phyloP scores from a whole-genome alignment of 2,888 invertebrate species.

The Anorthoa munda region DNA sequence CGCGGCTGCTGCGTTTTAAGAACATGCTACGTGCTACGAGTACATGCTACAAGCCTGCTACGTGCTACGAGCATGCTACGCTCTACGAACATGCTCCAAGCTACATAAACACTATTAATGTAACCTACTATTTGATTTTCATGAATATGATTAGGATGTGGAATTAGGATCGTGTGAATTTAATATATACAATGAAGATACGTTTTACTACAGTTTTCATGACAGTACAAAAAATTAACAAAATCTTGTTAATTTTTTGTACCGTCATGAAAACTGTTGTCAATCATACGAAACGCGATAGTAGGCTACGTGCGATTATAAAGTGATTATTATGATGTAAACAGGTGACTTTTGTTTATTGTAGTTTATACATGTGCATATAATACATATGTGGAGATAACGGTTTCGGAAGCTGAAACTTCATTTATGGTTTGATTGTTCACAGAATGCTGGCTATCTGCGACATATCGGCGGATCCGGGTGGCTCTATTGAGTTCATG shows the following conservation, averaged over 20 bases:
- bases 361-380: too few species aligned
- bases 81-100: not conserved
- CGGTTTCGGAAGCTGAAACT: not conserved
- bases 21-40: not conserved
- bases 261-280: not conserved
- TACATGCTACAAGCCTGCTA: not conserved
- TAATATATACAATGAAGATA: too few species aligned
- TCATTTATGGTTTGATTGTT: conserved; percentile 13
- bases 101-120: too few species aligned
- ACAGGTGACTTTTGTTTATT: not conserved
- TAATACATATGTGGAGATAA: not conserved
- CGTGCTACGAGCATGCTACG: not conserved
- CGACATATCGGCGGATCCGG: conserved; percentile 99
- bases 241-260: not conserved
- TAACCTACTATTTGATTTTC: not conserved
- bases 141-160: not conserved
- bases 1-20: not conserved
- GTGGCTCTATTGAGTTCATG: conserved; percentile 99
- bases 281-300: not conserved
- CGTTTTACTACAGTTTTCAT: not conserved
- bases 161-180: not conserved
- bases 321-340: conserved; percentile 2
- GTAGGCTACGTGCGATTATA: not conserved
- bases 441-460: conserved; percentile 97
- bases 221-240: not conserved